These are phyloP conservation scores for Poecilia picta DNA, from an alignment of 2,797 vertebrate genomes.

Conservation along the genomic window DNA sequence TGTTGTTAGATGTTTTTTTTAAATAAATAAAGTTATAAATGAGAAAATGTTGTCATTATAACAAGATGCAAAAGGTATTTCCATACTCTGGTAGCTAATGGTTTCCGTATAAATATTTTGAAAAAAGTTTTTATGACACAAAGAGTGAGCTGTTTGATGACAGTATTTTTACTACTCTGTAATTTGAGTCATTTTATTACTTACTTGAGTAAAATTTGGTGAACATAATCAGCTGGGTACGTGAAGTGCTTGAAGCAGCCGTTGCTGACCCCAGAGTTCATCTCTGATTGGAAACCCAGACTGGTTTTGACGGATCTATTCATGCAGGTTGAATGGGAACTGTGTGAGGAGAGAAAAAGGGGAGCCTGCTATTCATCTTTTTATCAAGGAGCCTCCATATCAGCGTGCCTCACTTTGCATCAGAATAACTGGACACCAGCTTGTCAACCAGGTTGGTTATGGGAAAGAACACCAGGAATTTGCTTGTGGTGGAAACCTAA, in stretches of 20 bases:
- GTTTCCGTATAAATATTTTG: too few species aligned
- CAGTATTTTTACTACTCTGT: too few species aligned
- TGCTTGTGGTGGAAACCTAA: neutral
- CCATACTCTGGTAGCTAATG: too few species aligned
- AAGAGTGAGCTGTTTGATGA: neutral
- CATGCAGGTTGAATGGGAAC: conserved; percentile 57
- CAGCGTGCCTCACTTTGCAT: conserved; percentile 64
- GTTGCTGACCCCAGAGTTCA: conserved; percentile 65
- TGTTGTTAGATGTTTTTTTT: too few species aligned
- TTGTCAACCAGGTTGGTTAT: conserved; percentile 55
- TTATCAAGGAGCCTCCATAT: conserved; percentile 41
- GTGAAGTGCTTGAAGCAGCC: conserved; percentile 13
- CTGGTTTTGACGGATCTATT: conserved; percentile 56
- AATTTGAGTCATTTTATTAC: too few species aligned
- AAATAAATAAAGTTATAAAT: too few species aligned
- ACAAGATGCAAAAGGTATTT: too few species aligned
- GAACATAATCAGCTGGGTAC: conserved; percentile 18
- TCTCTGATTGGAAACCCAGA: conserved; percentile 41
- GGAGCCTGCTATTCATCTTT: conserved; percentile 49
- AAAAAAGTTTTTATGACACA: neutral
- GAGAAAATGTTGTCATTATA: too few species aligned
- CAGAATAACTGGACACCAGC: conserved; percentile 51
- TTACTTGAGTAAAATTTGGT: neutral
- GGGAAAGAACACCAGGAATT: conserved; percentile 55
- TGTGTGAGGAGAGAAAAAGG: conserved; percentile 48